Evolutionary conservation across 2,888 invertebrate genomes (phyloP).

Genomic region (Matsumyia berberina): DNA sequence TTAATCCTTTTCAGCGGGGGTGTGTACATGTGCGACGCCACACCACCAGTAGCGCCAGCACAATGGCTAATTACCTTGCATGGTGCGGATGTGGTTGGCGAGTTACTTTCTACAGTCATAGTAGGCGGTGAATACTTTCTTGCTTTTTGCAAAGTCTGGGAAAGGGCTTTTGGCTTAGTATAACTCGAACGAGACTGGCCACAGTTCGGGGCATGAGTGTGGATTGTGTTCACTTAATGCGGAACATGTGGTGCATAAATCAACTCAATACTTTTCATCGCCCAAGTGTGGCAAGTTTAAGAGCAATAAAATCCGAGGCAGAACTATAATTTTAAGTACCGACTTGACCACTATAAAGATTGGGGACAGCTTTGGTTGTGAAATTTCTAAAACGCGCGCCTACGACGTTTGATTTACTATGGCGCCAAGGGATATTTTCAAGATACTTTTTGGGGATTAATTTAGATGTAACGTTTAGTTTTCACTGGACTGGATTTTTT

Average conservation of each 20-base stretch:
- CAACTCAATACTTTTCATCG: slow-evolving; percentile 3
- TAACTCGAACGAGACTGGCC: slow-evolving; percentile 12
- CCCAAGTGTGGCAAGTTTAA: not conserved
- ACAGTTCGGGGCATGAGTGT: not conserved
- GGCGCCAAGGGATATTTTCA: slow-evolving; percentile 10
- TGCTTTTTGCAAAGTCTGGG: not conserved
- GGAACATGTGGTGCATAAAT: slow-evolving; percentile 22
- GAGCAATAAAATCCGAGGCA: not conserved
- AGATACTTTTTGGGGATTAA: not conserved
- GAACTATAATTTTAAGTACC: slow-evolving; percentile 21
- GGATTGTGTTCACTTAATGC: not conserved
- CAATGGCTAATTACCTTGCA: slow-evolving; percentile 44
- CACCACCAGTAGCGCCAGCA: not conserved
- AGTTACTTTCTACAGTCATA: not conserved
- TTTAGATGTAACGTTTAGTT: too few species aligned
- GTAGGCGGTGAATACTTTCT: slow-evolving; percentile 3
- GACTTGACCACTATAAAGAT: slow-evolving; percentile 13
- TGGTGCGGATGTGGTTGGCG: slow-evolving; percentile 15
- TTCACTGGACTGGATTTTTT: too few species aligned
- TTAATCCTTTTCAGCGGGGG: slow-evolving; percentile 52
- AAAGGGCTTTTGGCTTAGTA: slow-evolving; percentile 12
- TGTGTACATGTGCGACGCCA: slow-evolving; percentile 4
- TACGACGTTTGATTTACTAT: not conserved
- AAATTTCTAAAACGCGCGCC: slow-evolving; percentile 1
- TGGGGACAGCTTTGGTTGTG: not conserved